phyloP scores from a whole-genome alignment of 2,888 invertebrate genomes.

The Rotaria macrura region DNA sequence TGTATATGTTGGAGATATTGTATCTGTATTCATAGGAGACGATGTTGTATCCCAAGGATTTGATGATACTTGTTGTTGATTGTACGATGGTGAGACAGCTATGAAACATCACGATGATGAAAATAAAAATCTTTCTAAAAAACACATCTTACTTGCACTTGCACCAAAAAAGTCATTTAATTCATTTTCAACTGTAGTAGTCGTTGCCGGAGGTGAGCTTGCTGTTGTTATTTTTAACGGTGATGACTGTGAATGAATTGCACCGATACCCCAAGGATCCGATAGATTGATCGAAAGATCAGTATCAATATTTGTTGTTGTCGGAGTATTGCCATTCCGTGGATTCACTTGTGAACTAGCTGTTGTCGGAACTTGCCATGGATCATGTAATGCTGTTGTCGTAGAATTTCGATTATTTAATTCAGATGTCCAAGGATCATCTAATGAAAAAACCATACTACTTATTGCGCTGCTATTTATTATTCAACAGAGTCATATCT shows the following conservation, averaged over 20 bases:
- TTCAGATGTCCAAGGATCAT: neutral
- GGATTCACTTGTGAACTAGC: neutral
- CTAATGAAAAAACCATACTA: neutral
- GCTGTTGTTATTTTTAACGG: neutral
- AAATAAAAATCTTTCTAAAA: neutral
- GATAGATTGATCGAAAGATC: neutral
- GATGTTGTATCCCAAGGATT: slow-evolving; percentile 22
- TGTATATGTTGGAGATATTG: neutral
- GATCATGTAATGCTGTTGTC: neutral
- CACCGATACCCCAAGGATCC: neutral
- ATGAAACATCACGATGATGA: neutral
- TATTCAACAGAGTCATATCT: neutral
- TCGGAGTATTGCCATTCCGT: neutral
- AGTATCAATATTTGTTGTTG: neutral
- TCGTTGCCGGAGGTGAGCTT: neutral
- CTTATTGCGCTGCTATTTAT: neutral
- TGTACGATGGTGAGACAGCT: neutral
- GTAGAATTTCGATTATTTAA: neutral
- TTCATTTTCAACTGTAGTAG: neutral
- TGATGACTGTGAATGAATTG: neutral
- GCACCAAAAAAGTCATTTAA: slow-evolving; percentile 10
- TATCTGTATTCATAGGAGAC: neutral
- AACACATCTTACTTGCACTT: neutral
- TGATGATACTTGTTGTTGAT: slow-evolving; percentile 5
- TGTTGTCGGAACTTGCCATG: neutral